phyloP scores from a whole-genome alignment of 2,797 vertebrate species.

The Eulemur albifrons region DNA sequence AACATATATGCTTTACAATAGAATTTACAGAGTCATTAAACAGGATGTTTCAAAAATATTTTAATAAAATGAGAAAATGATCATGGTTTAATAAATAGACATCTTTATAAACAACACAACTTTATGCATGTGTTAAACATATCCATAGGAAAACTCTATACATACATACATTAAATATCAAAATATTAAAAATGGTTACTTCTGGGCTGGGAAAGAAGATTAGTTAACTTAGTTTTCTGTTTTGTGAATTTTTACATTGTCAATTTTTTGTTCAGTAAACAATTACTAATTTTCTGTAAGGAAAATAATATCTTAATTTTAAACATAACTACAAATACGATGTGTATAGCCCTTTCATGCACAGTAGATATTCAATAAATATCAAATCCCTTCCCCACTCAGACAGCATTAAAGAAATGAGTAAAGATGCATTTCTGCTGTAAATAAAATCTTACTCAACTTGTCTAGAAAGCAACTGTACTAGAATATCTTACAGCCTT shows the following conservation, averaged over 20 bases:
- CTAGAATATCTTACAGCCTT: neutral
- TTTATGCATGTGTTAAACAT: neutral
- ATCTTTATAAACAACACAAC: neutral
- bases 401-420: neutral
- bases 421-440: neutral
- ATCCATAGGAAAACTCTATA: neutral
- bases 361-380: neutral
- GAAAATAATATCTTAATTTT: neutral
- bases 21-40: neutral
- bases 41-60: neutral
- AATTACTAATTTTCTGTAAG: neutral
- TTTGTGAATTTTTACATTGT: neutral
- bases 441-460: conserved; percentile 33
- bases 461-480: conserved; percentile 42
- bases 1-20: neutral
- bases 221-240: neutral
- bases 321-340: neutral
- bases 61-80: neutral
- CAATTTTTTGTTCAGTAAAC: neutral
- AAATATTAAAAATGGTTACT: conserved; percentile 14
- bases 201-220: neutral
- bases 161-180: neutral
- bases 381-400: neutral
- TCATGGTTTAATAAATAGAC: neutral
- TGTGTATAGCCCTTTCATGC: neutral